phyloP scores from a whole-genome alignment of 2,888 invertebrate genomes.

The Byasa hedistus region DNA sequence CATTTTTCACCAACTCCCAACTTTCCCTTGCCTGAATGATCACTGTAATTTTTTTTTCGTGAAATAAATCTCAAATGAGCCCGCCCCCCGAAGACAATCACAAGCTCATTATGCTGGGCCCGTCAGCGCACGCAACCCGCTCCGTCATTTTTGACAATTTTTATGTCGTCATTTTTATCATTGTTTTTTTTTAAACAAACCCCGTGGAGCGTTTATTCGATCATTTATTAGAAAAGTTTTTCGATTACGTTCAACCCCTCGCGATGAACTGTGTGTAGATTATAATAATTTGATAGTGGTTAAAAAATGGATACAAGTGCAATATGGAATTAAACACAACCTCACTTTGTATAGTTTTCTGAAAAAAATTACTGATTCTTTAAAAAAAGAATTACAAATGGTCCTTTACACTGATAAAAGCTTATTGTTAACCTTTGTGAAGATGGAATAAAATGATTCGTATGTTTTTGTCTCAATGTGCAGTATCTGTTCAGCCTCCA shows the following conservation, averaged over 20 bases:
- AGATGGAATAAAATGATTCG: too few relatives aligned
- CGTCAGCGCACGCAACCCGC: conserved; percentile 42
- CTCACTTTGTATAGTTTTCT: not conserved
- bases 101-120: conserved; percentile 47
- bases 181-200: conserved; percentile 28
- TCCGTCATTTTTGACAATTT: conserved; percentile 42
- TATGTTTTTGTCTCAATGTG: too few relatives aligned
- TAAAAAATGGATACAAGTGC: not conserved
- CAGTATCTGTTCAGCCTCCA: too few relatives aligned
- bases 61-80: conserved; percentile 38
- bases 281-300: not conserved
- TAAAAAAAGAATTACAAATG: too few relatives aligned
- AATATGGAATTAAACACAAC: not conserved
- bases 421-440: too few relatives aligned
- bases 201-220: conserved; percentile 11
- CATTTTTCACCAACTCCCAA: conserved; percentile 34
- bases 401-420: too few relatives aligned
- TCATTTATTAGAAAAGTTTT: conserved; percentile 23
- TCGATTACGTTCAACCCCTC: conserved; percentile 12
- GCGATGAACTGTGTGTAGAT: conserved; percentile 5
- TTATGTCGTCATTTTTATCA: conserved; percentile 35
- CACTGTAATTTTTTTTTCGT: conserved; percentile 55
- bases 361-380: too few relatives aligned
- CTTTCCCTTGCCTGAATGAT: conserved; percentile 55
- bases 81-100: conserved; percentile 42